Evolutionary conservation across 2,797 vertebrate genomes (phyloP).

Genomic region (Sus cebifrons): DNA sequence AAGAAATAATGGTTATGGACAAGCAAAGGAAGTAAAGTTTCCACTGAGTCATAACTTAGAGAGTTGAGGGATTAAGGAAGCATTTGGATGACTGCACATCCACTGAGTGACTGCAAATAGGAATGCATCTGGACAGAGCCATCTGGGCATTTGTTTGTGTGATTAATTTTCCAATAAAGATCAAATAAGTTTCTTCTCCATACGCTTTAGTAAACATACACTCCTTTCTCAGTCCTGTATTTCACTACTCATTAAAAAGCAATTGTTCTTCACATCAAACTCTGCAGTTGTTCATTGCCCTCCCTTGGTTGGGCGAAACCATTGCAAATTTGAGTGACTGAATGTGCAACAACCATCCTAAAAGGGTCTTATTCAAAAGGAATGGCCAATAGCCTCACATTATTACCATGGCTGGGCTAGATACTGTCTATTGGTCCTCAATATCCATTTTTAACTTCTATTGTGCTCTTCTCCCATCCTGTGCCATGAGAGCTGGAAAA

Average conservation of each 20-base stretch:
- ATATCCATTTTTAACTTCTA: background rate
- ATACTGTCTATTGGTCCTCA: background rate
- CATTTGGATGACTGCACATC: conserved; percentile 80
- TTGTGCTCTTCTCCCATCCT: background rate
- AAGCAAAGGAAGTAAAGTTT: background rate
- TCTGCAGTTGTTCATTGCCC: background rate
- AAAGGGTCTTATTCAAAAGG: background rate
- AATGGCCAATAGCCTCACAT: background rate
- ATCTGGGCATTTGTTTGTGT: conserved; percentile 73
- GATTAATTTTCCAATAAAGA: conserved; percentile 83
- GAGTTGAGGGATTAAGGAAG: conserved; percentile 78
- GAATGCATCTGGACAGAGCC: conserved; percentile 72
- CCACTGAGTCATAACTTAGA: background rate
- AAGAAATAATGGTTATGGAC: background rate
- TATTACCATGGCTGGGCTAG: background rate
- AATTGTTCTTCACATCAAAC: conserved; percentile 1
- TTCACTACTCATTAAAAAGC: background rate
- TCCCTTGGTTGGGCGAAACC: background rate
- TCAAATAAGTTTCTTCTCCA: conserved; percentile 49
- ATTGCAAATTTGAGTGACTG: background rate
- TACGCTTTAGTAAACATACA: background rate
- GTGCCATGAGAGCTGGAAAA: background rate
- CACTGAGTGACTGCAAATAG: conserved; percentile 76
- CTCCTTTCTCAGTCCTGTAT: background rate
- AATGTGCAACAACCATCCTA: background rate